Base-by-base conservation (phyloP, 2,797 vertebrate species). In the Scolopax bukidnonensis region DNA sequence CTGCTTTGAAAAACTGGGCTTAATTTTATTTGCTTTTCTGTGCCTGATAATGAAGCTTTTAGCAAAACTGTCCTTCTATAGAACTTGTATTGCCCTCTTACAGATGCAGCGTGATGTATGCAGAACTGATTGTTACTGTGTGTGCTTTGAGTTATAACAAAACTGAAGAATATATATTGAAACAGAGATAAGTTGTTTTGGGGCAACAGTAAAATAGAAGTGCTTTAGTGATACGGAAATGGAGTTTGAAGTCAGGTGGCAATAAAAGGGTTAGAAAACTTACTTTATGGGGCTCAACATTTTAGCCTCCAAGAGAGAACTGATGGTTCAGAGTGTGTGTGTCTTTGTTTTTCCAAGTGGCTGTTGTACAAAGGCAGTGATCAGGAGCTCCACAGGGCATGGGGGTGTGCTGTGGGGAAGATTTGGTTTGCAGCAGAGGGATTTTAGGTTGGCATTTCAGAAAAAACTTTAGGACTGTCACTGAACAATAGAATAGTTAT, bases 271-370 rank as follows among this genome's bases (percentile, higher is more conserved):
- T 67, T n/a, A 56, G 32, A 38, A 92, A 56, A 56, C n/a, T 47
- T 60, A 9, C 16, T 73, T 77, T 54, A 25, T 65, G 40, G 38
- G 43, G 14, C 28, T 32, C 0, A 1, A 16, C 1, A 0, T 38
- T 56, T 40, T 68, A 61, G 32, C 8, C 24, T 87, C 4, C 9
- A 18, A 33, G 40, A 32, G 45, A 43, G 47, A 65, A n/a, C 11
- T 9, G 40, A 6, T 32, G 64, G 30, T 64, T 47, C 20, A 14
- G n/a, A 41, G 47, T 24, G 11, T 3, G 9, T 5, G 2, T 45
- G 50, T 16, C 30, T 56, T 40, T 79, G 21, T 20, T 59, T 79
- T 75, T 60, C 50, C 36, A 57, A 20, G 68, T 9, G 28, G 33
- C 50, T 33, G 36, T 47, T 64, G 11, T 11, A 8, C 19, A 11